Evolutionary conservation across 2,797 vertebrate species (phyloP).

Genomic region (Sitta carolinensis): DNA sequence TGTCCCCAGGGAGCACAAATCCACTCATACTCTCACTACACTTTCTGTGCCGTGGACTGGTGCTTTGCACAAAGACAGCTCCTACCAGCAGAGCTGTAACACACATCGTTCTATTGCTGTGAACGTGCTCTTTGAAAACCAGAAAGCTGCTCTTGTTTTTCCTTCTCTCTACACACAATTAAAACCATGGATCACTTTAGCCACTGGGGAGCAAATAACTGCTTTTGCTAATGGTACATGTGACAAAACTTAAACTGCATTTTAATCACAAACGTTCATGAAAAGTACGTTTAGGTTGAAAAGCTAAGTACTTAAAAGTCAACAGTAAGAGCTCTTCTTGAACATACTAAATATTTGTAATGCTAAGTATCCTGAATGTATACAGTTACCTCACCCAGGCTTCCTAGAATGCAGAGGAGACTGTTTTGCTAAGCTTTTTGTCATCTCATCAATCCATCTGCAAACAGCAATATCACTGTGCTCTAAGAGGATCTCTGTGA

Average conservation of each 20-base stretch:
- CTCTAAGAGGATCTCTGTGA: not conserved
- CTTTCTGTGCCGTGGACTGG: not conserved
- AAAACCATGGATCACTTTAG: not conserved
- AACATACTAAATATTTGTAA: not conserved
- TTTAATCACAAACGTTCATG: not conserved
- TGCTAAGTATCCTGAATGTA: not conserved
- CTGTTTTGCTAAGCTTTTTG: not conserved
- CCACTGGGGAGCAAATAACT: not conserved
- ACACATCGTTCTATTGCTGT: not conserved
- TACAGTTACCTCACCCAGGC: not conserved
- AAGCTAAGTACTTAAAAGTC: conserved; percentile 8
- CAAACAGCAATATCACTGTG: conserved; percentile 8
- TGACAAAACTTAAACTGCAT: not conserved
- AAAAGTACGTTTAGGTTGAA: not conserved
- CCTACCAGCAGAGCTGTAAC: not conserved
- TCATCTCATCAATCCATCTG: not conserved
- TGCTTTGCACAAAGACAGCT: not conserved
- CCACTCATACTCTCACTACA: fast-evolving
- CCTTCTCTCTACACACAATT: not conserved
- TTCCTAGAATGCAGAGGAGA: not conserved
- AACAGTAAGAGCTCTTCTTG: not conserved
- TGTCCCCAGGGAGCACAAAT: not conserved
- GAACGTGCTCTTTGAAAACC: not conserved
- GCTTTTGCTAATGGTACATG: not conserved
- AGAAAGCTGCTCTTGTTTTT: not conserved